Evolutionary conservation across 1,140 invertebrate species (phyloP), one percentile per base, ranked within the genome.

Genomic region (Acromyrmex echinatior): DNA sequence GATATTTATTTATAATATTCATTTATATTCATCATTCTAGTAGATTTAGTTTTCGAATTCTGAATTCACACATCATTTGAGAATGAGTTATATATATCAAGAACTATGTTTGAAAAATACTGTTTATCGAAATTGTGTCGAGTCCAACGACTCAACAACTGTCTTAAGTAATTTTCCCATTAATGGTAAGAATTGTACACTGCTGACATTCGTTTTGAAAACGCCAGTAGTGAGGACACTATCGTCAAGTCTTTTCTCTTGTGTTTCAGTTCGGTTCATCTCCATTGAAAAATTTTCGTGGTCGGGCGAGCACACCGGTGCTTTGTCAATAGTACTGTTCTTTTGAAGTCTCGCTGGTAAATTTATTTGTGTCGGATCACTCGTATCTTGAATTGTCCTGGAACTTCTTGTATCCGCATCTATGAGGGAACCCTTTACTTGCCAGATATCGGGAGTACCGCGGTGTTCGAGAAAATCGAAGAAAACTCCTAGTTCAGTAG

Each of bases 391-490:
- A 14, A 95, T 91, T 3, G 86, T 88, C 73, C 92, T 90, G 0
- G 82, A 88, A 35, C 85, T 93, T 21, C 87, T 92, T 0, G 91
- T 71, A 25, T 93, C 93, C 0, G 92, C 87, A 31, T 94, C 92
- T 0, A 95, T 92, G 14, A 95, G 84, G 0, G 92, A 90, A 0
- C 91, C 91, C 14, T 87, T 85, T 3, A 92, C 88, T 10, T 88
- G 86, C 91, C 91, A 92, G 3, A 89, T 91, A 62, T 92, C 91
- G 4, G 91, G 87, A 39, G 86, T 82, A 1, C 89, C 84, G 66
- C 91, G 87, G 39, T 95, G 93, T 25, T 95, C 95, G 1, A 95
- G 88, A 51, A 95, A 95, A 68, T 95, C 95, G 28, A 95, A 95
- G 63, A 95, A 94, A 0, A 95, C 92, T 0, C 94, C 93, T 4